Base-by-base conservation (phyloP, 2,113 vertebrate genomes). In the Glaucomys volans region DNA sequence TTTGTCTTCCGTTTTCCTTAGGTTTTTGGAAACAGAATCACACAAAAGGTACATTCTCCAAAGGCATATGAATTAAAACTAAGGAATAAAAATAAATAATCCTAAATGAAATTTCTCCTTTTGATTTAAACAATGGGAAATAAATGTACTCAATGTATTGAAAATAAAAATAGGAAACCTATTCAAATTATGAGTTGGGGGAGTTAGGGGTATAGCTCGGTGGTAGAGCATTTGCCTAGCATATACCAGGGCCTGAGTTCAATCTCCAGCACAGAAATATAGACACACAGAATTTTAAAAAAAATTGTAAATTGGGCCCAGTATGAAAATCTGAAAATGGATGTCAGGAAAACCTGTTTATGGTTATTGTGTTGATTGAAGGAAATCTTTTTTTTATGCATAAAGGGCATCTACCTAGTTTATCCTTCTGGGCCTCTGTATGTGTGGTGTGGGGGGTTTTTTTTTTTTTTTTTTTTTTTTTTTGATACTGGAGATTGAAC, bases 21-120 rank as follows among this genome's bases (percentile, higher is more conserved):
- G 44, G 67, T 22, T 97, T 97, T 94, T 92, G 71, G 72, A 92
- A 96, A 82, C 74, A 91, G 79, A 97, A 90, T 89, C 52, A 64
- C 81, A 96, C n/a, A 88, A 97, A 97, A 96, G 85, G 69, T 94
- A 85, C 16, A 87, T 96, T 97, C 94, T 97, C 97, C 52, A 93
- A 94, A 96, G 94, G 83, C 95, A 83, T 72, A 72, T 96, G 85
- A 93, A 92, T 94, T 95, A 88, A 95, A 94, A 91, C 87, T 94
- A 97, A 91, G 90, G 91, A 96, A 91, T 72, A 54, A 96, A 96
- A 97, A 97, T 94, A 96, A 97, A 97, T 96, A 95, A 95, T 91
- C 42, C 44, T 97, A 95, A 82, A 90, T 74, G 79, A 96, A 97
- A 96, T 52, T 93, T 94, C 72, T 79, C 79, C 80, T 37, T 86